A percentile compares a stretch with the other conserved stretches of the same genome.
Evolutionary conservation across 1,140 invertebrate genomes (phyloP).

Genomic region (Protaetia brevitarsis): DNA sequence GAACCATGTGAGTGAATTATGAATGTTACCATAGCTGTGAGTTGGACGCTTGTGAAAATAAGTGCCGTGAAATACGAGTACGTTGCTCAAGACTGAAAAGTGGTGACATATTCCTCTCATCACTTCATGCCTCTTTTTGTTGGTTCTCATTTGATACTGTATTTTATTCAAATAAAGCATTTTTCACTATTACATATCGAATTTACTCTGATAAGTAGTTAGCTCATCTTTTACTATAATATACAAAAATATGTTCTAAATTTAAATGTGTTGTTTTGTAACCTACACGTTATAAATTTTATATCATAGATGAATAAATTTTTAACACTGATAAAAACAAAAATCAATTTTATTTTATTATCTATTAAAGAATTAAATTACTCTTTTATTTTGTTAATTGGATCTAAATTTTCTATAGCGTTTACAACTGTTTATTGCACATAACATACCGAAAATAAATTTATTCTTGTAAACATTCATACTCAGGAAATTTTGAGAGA

Average conservation of each 20-base stretch:
- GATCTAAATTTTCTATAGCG: constrained; percentile 9
- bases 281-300: constrained; percentile 1
- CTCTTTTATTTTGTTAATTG: background rate
- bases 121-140: constrained; percentile 22
- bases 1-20: constrained; percentile 31
- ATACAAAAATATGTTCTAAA: constrained; percentile 18
- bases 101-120: constrained; percentile 26
- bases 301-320: constrained; percentile 5
- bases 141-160: constrained; percentile 28
- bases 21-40: constrained; percentile 32
- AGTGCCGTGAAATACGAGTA: constrained; percentile 35
- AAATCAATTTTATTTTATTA: background rate
- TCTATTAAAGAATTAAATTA: constrained; percentile 1
- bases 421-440: constrained; percentile 15
- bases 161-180: constrained; percentile 33
- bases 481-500: constrained; percentile 44
- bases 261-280: constrained; percentile 1
- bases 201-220: constrained; percentile 31
- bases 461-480: constrained; percentile 32
- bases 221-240: constrained; percentile 22
- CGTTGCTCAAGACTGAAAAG: constrained; percentile 37
- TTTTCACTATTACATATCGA: constrained; percentile 36
- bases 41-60: constrained; percentile 35
- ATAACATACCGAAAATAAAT: constrained; percentile 21
- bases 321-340: constrained; percentile 7